phyloP scores from a whole-genome alignment of 2,888 invertebrate genomes.

The Litoditis marina region DNA sequence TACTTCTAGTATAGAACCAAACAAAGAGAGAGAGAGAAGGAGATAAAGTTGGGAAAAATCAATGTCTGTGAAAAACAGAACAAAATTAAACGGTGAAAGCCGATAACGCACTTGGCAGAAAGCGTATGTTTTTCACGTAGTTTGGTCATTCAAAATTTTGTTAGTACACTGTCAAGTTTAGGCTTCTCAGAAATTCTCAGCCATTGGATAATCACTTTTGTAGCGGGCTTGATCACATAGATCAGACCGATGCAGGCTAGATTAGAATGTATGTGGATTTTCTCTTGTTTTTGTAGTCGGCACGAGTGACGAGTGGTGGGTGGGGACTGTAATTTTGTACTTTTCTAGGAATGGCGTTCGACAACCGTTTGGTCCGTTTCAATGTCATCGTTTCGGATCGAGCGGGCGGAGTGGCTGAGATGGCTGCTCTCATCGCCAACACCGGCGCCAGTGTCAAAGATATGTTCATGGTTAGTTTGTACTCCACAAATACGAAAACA shows the following conservation, averaged over 20 bases:
- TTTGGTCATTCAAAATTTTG: too few species aligned
- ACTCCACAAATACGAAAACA: background rate
- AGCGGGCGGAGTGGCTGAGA: constrained; percentile 64
- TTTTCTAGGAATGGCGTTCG: constrained; percentile 68
- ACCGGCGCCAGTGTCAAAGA: constrained; percentile 74
- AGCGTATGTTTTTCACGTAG: too few species aligned
- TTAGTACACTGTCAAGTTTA: too few species aligned
- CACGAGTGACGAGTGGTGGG: background rate
- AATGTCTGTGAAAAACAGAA: too few species aligned
- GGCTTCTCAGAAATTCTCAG: too few species aligned
- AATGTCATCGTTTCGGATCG: constrained; percentile 64
- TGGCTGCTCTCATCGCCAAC: constrained; percentile 62
- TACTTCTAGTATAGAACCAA: too few species aligned
- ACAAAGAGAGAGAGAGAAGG: too few species aligned
- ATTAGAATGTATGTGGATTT: background rate
- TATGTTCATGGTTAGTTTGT: constrained; percentile 69
- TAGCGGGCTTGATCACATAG: background rate
- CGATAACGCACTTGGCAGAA: too few species aligned
- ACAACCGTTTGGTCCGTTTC: constrained; percentile 64
- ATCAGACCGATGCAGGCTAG: background rate
- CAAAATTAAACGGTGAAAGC: too few species aligned
- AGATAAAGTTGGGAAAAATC: too few species aligned
- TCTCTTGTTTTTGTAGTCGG: background rate
- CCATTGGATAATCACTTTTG: too few species aligned
- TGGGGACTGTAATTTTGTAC: too few species aligned